These are phyloP conservation scores for Archips crataeganus DNA, from an alignment of 2,888 invertebrate species.

Conservation along the genomic window DNA sequence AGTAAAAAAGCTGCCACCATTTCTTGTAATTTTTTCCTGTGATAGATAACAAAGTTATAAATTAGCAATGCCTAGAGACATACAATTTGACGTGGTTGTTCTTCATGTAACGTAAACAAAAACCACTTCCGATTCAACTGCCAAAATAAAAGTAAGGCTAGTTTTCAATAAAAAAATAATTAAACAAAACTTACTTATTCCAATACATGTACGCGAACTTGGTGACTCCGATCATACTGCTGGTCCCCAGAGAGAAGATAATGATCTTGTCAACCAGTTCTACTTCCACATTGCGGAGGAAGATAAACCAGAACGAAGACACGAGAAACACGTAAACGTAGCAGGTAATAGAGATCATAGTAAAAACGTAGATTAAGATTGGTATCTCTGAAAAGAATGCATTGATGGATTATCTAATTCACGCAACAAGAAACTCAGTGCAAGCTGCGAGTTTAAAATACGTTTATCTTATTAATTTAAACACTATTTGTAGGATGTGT, in stretches of 20 bases:
- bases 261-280: background rate
- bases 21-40: constrained; percentile 47
- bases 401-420: background rate
- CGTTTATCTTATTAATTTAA: no score
- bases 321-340: constrained; percentile 1
- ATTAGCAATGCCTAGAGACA: no score
- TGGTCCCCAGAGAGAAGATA: background rate
- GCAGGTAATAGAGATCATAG: constrained; percentile 1
- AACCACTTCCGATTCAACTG: no score
- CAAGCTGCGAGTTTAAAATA: no score
- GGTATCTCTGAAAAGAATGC: constrained; percentile 14
- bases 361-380: constrained; percentile 32
- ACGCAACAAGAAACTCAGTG: no score
- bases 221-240: background rate
- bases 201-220: constrained; percentile 1
- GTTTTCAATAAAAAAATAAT: no score
- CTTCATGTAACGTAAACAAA: no score
- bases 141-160: no score
- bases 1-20: constrained; percentile 49
- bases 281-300: background rate
- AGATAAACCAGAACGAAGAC: background rate
- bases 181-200: constrained; percentile 10
- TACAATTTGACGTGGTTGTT: no score
- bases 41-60: background rate
- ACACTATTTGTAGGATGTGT: no score